Conservation (phyloP, 2,113 vertebrate genomes). For the Chrysochloris asiatica region DNA sequence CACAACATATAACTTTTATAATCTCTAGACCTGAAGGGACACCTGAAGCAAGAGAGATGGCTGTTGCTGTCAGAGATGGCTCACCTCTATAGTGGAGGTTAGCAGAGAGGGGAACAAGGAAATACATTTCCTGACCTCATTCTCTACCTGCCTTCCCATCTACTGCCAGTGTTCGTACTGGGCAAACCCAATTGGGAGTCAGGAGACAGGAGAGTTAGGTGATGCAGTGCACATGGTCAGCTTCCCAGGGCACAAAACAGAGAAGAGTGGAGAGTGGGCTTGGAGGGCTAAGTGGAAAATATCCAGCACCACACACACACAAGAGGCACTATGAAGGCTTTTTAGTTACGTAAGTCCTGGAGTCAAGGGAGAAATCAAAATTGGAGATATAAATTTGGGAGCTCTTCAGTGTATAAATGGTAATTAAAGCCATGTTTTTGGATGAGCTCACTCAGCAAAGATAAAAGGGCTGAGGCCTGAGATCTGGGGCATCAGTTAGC, state of each 20-base stretch:
- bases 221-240: too few species aligned
- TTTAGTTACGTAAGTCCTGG: background rate
- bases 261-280: background rate
- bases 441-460: slow-evolving; percentile 4
- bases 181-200: background rate
- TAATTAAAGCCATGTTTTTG: background rate
- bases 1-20: background rate
- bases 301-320: background rate
- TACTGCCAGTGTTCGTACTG: background rate
- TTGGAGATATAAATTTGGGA: slow-evolving; percentile 20
- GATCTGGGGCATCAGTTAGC: too few species aligned
- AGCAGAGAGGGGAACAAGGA: background rate
- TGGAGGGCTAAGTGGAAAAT: background rate
- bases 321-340: background rate
- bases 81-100: background rate
- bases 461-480: background rate
- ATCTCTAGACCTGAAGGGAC: background rate
- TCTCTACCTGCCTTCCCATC: background rate
- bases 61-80: background rate
- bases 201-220: background rate
- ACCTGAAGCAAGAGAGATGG: background rate
- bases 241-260: background rate
- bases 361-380: slow-evolving; percentile 8
- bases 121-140: background rate
- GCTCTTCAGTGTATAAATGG: background rate